A percentile compares a stretch with the other conserved stretches of the same genome.
phyloP scores from a whole-genome alignment of 2,888 invertebrate genomes.

The Plebejus anna region DNA sequence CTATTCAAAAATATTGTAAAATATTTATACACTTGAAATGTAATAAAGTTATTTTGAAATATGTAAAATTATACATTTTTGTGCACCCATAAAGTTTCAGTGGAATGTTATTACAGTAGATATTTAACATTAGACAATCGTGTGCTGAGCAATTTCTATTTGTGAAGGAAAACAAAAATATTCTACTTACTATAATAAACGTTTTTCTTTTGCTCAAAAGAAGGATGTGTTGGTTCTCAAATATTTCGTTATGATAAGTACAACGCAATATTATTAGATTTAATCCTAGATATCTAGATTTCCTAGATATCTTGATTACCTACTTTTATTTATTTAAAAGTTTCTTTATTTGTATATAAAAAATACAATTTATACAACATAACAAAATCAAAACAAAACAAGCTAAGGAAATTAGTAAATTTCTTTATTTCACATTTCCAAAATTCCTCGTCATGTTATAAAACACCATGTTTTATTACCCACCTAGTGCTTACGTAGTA shows the following conservation, averaged over 20 bases:
- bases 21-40: slow-evolving; percentile 12
- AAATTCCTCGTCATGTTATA: not conserved
- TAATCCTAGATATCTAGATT: too few relatives aligned
- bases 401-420: too few relatives aligned
- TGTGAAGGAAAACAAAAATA: not conserved
- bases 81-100: slow-evolving; percentile 38
- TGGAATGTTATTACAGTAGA: not conserved
- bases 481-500: not conserved
- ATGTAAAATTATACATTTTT: slow-evolving; percentile 8
- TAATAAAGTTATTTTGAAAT: slow-evolving; percentile 11
- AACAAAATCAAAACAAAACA: too few relatives aligned
- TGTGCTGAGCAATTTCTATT: not conserved
- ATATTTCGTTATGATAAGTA: too few relatives aligned
- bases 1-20: not conserved
- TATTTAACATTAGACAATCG: not conserved
- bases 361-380: too few relatives aligned
- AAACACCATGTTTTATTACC: not conserved
- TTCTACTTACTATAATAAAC: not conserved
- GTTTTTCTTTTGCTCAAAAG: not conserved
- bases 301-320: too few relatives aligned
- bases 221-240: too few relatives aligned
- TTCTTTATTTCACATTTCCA: not conserved
- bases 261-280: too few relatives aligned
- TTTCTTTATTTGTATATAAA: too few relatives aligned
- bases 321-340: too few relatives aligned